phyloP scores from a whole-genome alignment of 2,113 vertebrate genomes.

The Onychostoma macrolepis region DNA sequence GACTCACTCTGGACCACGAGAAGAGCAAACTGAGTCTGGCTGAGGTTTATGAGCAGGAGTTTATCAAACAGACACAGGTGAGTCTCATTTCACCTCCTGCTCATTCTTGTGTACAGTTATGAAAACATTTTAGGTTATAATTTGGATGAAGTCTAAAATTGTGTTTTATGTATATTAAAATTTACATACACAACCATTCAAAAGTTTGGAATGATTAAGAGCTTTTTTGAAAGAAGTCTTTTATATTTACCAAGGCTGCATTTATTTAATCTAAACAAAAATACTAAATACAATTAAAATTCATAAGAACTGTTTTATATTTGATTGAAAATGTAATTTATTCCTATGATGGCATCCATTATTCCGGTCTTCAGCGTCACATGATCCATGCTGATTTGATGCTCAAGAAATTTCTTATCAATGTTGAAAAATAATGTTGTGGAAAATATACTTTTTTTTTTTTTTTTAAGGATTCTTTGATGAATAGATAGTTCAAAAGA shows the following conservation, averaged over 20 bases:
- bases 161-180: not conserved
- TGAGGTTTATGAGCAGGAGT: constrained; percentile 95
- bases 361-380: not conserved
- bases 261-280: not conserved
- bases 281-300: too few species aligned
- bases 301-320: too few species aligned
- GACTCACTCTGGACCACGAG: constrained; percentile 91
- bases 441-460: not conserved
- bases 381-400: not conserved
- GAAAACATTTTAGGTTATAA: not conserved
- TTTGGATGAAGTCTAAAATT: not conserved
- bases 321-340: not conserved
- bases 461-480: not conserved
- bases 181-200: too few species aligned
- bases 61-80: constrained; percentile 91
- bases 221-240: too few species aligned
- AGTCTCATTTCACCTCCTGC: not conserved
- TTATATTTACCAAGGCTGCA: too few species aligned
- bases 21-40: constrained; percentile 96
- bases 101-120: not conserved
- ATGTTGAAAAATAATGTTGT: not conserved
- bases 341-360: not conserved
- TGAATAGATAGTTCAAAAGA: not conserved
- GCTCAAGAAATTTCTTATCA: not conserved
- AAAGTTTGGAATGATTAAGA: too few species aligned